Conservation (phyloP, 53 echinoderm and acorn worm genomes). For the Henricia sp. region DNA sequence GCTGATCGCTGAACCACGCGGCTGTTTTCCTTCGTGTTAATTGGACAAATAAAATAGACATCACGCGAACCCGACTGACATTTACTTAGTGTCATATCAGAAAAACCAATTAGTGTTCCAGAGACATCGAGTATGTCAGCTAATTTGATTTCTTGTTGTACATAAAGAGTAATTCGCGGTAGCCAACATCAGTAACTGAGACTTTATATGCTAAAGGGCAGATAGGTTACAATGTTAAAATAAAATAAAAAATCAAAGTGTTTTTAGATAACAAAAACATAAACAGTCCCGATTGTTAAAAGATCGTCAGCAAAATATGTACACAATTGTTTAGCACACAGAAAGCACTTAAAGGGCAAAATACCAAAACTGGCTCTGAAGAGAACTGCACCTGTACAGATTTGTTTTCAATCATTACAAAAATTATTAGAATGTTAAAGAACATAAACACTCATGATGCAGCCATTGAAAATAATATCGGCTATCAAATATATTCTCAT, state of each 20-base stretch:
- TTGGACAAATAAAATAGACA: conserved; percentile 20
- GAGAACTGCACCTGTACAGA: no score
- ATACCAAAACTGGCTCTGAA: no score
- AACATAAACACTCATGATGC: no score
- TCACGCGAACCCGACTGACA: conserved; percentile 25
- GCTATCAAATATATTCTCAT: no score
- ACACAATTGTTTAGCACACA: neutral
- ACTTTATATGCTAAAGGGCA: no score
- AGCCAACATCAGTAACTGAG: no score
- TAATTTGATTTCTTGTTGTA: conserved; percentile 12
- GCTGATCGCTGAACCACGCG: conserved; percentile 16
- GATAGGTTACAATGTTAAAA: no score
- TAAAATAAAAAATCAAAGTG: neutral
- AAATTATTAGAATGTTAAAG: no score
- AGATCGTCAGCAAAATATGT: neutral
- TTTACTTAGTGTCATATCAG: neutral
- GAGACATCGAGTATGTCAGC: neutral
- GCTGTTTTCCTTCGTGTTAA: neutral
- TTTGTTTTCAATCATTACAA: no score
- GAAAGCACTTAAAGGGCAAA: conserved; percentile 12
- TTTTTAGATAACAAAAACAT: neutral
- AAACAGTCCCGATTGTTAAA: conserved; percentile 12
- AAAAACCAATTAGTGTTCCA: neutral
- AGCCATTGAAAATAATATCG: no score
- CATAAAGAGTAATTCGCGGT: no score